These are phyloP conservation scores for Solenopsis invicta DNA, from an alignment of 1,140 invertebrate genomes.

Conservation along the genomic window DNA sequence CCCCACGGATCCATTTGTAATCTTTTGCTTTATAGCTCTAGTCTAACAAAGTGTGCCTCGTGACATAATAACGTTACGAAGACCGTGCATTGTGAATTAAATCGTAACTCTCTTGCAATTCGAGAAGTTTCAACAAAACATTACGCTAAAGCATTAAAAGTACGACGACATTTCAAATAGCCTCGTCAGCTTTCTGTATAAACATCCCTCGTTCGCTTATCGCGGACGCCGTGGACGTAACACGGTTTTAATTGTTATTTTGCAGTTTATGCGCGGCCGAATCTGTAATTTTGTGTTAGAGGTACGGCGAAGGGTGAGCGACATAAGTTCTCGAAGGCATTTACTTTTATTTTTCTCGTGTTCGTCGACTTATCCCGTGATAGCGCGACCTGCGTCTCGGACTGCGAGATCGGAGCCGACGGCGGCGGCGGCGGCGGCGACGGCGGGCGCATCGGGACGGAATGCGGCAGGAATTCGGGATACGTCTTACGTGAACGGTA, in stretches of 20 bases:
- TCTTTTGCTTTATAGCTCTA: constrained; percentile 8
- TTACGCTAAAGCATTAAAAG: background rate
- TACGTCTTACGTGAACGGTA: constrained; percentile 73
- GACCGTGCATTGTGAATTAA: background rate
- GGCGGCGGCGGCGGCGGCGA: no score
- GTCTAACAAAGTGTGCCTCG: constrained; percentile 13
- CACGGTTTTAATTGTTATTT: constrained; percentile 39
- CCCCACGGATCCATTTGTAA: background rate
- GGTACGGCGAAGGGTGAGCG: background rate
- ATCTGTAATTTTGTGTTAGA: constrained; percentile 56
- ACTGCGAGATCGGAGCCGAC: constrained; percentile 6
- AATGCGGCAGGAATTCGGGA: constrained; percentile 70
- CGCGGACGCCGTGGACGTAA: background rate
- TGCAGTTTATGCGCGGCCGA: background rate
- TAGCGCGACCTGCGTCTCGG: constrained; percentile 1
- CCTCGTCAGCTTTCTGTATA: background rate
- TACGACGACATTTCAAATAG: background rate
- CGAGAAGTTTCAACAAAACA: background rate
- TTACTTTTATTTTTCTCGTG: background rate
- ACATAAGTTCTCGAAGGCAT: background rate
- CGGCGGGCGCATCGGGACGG: constrained; percentile 50
- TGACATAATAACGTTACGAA: background rate
- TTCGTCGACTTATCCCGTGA: background rate
- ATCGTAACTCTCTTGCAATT: background rate
- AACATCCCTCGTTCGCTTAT: background rate